These are phyloP conservation scores for Falco rusticolus DNA, from an alignment of 2,797 vertebrate genomes.

Conservation along the genomic window DNA sequence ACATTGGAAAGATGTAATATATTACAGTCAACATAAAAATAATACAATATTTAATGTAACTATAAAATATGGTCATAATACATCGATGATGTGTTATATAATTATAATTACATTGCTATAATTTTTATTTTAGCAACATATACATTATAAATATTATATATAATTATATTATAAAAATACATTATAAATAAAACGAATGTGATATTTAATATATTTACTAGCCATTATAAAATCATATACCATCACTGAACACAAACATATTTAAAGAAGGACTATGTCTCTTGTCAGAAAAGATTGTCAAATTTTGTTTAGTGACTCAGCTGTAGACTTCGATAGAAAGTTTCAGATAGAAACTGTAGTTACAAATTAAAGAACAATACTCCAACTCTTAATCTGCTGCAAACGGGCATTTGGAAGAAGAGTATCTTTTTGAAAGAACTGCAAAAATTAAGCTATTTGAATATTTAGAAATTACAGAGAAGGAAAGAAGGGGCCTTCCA, in stretches of 20 bases:
- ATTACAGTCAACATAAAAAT: not conserved
- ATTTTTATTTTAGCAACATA: no score
- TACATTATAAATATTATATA: no score
- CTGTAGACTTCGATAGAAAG: not conserved
- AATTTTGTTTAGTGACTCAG: slow-evolving; percentile 16
- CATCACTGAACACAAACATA: not conserved
- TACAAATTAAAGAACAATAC: not conserved
- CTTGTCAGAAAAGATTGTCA: not conserved
- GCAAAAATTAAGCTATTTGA: not conserved
- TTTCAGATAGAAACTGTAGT: not conserved
- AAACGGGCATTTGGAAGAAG: not conserved
- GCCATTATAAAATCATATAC: slow-evolving; percentile 10
- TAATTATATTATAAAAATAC: no score
- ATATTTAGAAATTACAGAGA: slow-evolving; percentile 4
- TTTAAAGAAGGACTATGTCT: not conserved
- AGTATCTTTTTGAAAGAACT: not conserved
- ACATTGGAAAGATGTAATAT: not conserved
- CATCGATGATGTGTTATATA: no score
- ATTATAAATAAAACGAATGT: no score
- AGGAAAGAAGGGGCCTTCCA: not conserved
- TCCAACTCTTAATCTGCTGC: not conserved
- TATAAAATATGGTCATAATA: no score
- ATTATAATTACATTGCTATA: no score
- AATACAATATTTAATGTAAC: no score
- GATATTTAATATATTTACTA: no score